Evolutionary conservation across 2,797 vertebrate species (phyloP).

Genomic region (Gorsachius magnificus): DNA sequence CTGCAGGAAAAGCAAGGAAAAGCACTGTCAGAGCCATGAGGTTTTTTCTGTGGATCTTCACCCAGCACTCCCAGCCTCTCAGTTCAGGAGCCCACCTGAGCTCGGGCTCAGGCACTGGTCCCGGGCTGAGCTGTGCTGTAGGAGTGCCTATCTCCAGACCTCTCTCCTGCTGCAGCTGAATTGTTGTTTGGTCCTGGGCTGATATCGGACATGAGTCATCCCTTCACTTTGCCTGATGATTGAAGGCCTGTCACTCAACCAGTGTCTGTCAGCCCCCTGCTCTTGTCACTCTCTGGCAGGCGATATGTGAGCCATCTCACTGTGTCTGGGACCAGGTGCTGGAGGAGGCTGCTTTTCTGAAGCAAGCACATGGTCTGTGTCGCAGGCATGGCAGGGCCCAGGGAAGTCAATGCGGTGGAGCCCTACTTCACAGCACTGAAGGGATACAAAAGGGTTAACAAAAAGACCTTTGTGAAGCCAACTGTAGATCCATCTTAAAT

Average conservation of each 20-base stretch:
- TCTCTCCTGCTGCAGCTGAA: neutral
- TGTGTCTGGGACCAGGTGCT: neutral
- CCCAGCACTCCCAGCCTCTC: fast-evolving
- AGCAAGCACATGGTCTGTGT: neutral
- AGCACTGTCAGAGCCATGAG: neutral
- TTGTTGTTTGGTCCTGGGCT: neutral
- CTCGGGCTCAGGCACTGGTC: fast-evolving
- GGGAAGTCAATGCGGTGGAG: neutral
- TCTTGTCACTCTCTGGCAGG: fast-evolving
- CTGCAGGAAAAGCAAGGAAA: neutral
- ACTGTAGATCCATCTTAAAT: too few species aligned
- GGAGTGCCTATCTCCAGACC: neutral
- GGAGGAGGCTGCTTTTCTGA: neutral
- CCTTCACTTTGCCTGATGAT: neutral
- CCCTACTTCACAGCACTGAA: neutral
- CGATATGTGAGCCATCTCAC: neutral
- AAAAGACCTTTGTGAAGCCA: too few species aligned
- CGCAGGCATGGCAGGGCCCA: neutral
- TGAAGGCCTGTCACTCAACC: neutral
- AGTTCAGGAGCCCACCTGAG: neutral
- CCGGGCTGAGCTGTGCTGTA: neutral
- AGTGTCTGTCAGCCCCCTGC: neutral
- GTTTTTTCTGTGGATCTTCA: neutral
- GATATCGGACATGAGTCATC: fast-evolving
- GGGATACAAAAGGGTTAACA: too few species aligned